Base-by-base conservation (phyloP, 2,888 invertebrate species). In the Chorisops tibialis region DNA sequence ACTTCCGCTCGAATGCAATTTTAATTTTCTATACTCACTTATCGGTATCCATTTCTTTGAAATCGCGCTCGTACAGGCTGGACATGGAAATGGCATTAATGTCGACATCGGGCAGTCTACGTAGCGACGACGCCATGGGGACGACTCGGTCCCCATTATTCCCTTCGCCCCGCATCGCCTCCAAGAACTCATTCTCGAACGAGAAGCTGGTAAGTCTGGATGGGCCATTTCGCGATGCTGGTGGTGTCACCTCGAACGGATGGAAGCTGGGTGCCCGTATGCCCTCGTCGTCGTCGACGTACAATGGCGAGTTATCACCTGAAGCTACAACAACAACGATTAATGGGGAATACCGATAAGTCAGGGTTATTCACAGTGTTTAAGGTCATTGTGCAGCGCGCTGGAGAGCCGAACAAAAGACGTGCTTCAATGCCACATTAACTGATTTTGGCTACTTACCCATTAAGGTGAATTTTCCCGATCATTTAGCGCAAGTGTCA, bases 41-140 rank as follows among this genome's bases (percentile, higher is more conserved):
- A 35, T 66, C 66, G 14, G 64, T 65, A 22, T 68, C 67, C 66
- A 67, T 66, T 61, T 61, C 66, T 35, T 63, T 65, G 11, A 62
- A n/a, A 24, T 68, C 66, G 11, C 61, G 51, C 38, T 68, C 67
- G 37, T 63, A 64, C 37, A 68, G 58, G 51, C 64, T 68, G 21
- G 64, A 59, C 52, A 68, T 65, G 11, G 68, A 68, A 61, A 68
- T 66, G 4, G 66, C 63, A 62, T 61, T 65, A 48, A 66, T n/a
- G 9, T 67, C 66, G 49, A 59, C 21, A 22, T 39, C 59, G 2
- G 56, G 16, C 30, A 51, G 43, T 51, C 41, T 61, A 21, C 6
- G 11, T 56, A 9, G 1, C 1, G n/a, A 24, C 16, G 54, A 43
- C 43, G 14, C 45, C 43, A 43, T 12, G 56, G 43, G 24, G 56